A percentile compares a stretch with the other conserved stretches of the same genome.
Conservation (phyloP, 1,140 invertebrate genomes). For the Panonychus citri region DNA sequence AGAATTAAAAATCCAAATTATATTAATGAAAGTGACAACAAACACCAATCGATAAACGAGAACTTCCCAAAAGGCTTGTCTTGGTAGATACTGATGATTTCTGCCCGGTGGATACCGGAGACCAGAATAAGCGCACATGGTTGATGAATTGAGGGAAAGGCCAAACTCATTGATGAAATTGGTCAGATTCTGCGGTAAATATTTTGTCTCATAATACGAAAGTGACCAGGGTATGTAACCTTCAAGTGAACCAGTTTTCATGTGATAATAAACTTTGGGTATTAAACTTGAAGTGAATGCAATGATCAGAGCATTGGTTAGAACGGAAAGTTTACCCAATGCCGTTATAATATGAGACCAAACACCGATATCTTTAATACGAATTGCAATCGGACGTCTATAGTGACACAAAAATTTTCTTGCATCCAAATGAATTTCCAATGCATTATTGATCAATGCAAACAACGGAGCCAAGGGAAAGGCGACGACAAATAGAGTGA, state of each 20-base stretch:
- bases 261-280: constrained; percentile 60
- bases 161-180: not conserved
- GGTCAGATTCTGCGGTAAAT: not conserved
- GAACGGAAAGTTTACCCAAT: constrained; percentile 65
- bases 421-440: constrained; percentile 70
- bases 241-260: constrained; percentile 33
- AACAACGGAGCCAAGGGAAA: constrained; percentile 71
- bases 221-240: constrained; percentile 64
- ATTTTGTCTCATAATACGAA: constrained; percentile 41
- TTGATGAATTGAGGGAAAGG: not conserved
- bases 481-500: constrained; percentile 68
- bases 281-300: constrained; percentile 97
- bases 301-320: constrained; percentile 92
- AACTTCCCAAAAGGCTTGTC: constrained; percentile 66
- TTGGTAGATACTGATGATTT: constrained; percentile 34
- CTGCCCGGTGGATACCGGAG: not conserved
- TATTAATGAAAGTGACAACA: constrained; percentile 77
- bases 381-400: constrained; percentile 53
- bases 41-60: constrained; percentile 67
- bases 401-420: constrained; percentile 61
- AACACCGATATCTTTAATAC: constrained; percentile 31
- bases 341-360: constrained; percentile 77
- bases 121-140: not conserved
- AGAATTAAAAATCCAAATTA: constrained; percentile 57
- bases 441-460: constrained; percentile 56